phyloP scores from a whole-genome alignment of 1,140 invertebrate genomes.

The Dendrolimus kikuchii region DNA sequence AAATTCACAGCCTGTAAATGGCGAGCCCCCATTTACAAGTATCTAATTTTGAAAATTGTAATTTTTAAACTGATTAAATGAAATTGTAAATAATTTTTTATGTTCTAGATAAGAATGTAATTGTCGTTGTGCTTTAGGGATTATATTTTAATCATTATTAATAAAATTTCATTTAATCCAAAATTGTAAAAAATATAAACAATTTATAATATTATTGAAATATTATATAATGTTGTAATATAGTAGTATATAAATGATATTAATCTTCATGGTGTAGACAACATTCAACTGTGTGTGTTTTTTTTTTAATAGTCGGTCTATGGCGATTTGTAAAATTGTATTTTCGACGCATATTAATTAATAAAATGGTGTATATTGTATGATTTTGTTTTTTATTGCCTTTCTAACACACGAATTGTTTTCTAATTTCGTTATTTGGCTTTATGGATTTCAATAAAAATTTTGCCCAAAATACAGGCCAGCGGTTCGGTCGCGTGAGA shows the following conservation, averaged over 20 bases:
- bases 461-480: too few relatives aligned
- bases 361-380: conserved; percentile 2
- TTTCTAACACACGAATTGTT: background rate
- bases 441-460: too few relatives aligned
- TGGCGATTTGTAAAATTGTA: background rate
- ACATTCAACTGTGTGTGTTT: background rate
- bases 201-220: too few relatives aligned
- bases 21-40: conserved; percentile 61
- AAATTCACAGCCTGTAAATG: conserved; percentile 36
- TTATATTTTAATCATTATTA: too few relatives aligned
- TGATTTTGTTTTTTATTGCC: background rate
- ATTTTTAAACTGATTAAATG: conserved; percentile 11
- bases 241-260: background rate
- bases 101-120: too few relatives aligned
- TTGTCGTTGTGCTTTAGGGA: too few relatives aligned
- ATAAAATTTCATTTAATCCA: too few relatives aligned
- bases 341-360: background rate
- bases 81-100: background rate
- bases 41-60: conserved; percentile 20
- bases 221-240: too few relatives aligned
- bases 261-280: background rate
- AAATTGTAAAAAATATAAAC: too few relatives aligned
- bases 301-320: background rate
- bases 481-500: too few relatives aligned
- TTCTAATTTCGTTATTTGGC: background rate